Evolutionary conservation across 2,888 invertebrate genomes (phyloP).

Genomic region (Amblyjoppa proteus): DNA sequence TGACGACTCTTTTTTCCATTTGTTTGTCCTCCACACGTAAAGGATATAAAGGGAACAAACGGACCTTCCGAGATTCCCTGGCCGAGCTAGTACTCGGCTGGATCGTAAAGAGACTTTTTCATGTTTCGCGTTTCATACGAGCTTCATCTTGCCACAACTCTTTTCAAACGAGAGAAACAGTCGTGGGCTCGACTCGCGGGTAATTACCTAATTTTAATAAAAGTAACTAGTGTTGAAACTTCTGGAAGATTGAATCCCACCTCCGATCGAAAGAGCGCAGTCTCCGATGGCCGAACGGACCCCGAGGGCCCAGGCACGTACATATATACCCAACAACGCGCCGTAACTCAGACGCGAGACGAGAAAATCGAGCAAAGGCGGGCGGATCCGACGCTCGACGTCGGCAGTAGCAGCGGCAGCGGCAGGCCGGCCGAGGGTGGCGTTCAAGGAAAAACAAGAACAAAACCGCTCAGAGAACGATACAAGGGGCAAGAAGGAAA

Average conservation of each 20-base stretch:
- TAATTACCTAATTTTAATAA: constrained; percentile 52
- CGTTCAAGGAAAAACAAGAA: constrained; percentile 64
- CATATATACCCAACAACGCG: constrained; percentile 44
- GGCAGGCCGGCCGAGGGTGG: constrained; percentile 60
- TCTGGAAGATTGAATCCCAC: constrained; percentile 49
- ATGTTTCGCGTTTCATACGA: background rate
- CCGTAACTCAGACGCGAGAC: constrained; percentile 70
- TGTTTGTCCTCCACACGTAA: constrained; percentile 8
- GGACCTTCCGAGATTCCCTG: background rate
- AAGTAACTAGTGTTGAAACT: constrained; percentile 55
- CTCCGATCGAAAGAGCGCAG: constrained; percentile 44
- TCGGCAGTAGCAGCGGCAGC: constrained; percentile 52
- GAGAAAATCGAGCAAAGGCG: constrained; percentile 79
- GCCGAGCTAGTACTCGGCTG: background rate
- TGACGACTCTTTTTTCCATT: constrained; percentile 41
- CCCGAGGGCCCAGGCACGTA: constrained; percentile 55
- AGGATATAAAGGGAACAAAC: constrained; percentile 14
- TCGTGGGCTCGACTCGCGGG: constrained; percentile 25
- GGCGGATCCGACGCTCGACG: constrained; percentile 65
- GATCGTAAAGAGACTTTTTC: background rate
- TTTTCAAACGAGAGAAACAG: background rate
- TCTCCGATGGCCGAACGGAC: constrained; percentile 56
- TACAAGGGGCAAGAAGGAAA: constrained; percentile 39
- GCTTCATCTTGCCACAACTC: background rate
- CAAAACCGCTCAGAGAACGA: constrained; percentile 58